Percentiles rank a stretch among this genome's conserved stretches.
Conservation (phyloP, 2,888 invertebrate species). For the Trachelus stipa region DNA sequence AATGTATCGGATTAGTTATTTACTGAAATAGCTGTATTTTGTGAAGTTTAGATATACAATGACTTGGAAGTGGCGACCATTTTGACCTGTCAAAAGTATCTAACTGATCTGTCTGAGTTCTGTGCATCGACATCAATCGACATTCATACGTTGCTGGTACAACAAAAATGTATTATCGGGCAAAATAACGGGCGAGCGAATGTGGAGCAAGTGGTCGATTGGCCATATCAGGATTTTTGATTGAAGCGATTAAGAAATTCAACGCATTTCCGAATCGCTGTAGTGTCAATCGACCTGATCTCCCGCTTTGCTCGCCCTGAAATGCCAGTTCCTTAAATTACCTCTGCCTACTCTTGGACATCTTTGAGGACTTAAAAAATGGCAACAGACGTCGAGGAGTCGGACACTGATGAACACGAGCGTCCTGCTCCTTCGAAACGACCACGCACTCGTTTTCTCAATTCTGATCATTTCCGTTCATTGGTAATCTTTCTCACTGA, state of each 20-base stretch:
- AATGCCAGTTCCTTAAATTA: background rate
- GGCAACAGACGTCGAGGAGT: constrained; percentile 62
- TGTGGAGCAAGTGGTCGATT: background rate
- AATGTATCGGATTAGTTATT: background rate
- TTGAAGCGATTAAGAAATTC: background rate
- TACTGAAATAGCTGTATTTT: background rate
- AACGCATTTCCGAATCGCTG: background rate
- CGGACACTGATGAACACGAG: constrained; percentile 58
- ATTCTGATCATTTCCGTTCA: constrained; percentile 10
- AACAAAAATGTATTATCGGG: background rate
- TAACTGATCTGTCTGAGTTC: background rate
- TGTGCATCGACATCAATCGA: background rate
- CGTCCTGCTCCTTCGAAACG: constrained; percentile 57
- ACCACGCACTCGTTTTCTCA: constrained; percentile 40
- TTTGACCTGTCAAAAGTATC: background rate
- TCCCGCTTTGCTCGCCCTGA: background rate
- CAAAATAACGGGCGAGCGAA: background rate
- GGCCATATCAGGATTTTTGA: background rate
- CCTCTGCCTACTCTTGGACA: background rate
- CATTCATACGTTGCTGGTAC: background rate
- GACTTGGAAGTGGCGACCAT: background rate
- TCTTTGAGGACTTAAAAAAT: constrained; percentile 36
- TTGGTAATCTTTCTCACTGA: background rate
- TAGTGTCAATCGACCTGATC: background rate
- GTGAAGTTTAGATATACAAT: background rate